These are phyloP conservation scores for Megalops atlanticus DNA, from an alignment of 2,113 vertebrate genomes.

Conservation along the genomic window DNA sequence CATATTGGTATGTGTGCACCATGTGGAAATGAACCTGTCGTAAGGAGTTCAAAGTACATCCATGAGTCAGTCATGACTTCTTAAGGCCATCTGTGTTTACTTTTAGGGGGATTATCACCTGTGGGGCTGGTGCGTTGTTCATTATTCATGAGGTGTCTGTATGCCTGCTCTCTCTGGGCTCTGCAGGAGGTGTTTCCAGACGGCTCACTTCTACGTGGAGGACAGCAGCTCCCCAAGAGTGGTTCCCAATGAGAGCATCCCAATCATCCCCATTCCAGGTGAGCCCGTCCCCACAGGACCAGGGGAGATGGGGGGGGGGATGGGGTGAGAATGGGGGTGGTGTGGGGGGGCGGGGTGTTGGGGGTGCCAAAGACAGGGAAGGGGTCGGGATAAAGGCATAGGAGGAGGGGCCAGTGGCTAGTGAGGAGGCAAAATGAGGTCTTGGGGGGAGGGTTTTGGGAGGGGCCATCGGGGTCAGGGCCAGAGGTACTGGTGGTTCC, in stretches of 20 bases:
- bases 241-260: conserved; percentile 86
- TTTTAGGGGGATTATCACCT: conserved; percentile 41
- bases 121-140: neutral
- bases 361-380: neutral
- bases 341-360: too few species aligned
- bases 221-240: conserved; percentile 87
- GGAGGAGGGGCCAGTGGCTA: too few species aligned
- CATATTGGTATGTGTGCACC: conserved; percentile 31
- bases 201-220: conserved; percentile 92
- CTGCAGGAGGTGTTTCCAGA: conserved; percentile 93
- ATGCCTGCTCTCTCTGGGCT: neutral
- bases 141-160: conserved; percentile 28
- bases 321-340: conserved; percentile 25
- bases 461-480: neutral
- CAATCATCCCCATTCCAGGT: conserved; percentile 90
- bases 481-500: too few species aligned
- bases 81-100: conserved; percentile 37
- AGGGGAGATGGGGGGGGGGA: conserved; percentile 18
- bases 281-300: conserved; percentile 48
- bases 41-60: conserved; percentile 42
- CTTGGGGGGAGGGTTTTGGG: neutral
- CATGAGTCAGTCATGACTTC: conserved; percentile 29
- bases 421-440: too few species aligned
- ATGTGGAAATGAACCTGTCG: conserved; percentile 30
- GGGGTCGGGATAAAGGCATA: neutral